These are phyloP conservation scores for Chirona hameri DNA, from an alignment of 2,888 invertebrate species.

Conservation along the genomic window DNA sequence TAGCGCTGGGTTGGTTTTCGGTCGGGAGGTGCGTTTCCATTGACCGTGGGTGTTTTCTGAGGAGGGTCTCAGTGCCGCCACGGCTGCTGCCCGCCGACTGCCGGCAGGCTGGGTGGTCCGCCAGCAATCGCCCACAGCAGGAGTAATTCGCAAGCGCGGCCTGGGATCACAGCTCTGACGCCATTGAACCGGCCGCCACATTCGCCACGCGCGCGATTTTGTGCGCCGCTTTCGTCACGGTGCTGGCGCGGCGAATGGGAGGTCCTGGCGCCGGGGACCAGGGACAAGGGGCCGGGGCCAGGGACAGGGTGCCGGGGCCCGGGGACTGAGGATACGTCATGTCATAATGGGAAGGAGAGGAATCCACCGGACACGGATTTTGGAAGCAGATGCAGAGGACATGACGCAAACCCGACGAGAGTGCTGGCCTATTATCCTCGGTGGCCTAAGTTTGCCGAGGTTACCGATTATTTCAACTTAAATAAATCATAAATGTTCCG, in stretches of 20 bases:
- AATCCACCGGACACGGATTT: too few relatives aligned
- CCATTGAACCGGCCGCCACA: not conserved
- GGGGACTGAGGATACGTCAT: not conserved
- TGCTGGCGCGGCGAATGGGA: not conserved
- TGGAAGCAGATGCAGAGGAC: too few relatives aligned
- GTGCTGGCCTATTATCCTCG: too few relatives aligned
- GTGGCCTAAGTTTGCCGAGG: too few relatives aligned
- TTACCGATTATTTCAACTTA: too few relatives aligned
- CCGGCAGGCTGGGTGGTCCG: not conserved
- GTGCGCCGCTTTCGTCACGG: conserved; percentile 10
- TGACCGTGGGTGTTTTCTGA: not conserved
- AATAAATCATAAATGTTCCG: too few relatives aligned
- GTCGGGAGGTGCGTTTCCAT: not conserved
- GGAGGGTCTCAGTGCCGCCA: too few relatives aligned
- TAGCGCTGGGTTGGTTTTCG: not conserved
- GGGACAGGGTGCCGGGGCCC: too few relatives aligned
- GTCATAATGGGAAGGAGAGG: not conserved
- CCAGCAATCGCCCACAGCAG: not conserved
- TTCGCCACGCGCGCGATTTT: conserved; percentile 2
- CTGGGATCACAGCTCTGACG: not conserved
- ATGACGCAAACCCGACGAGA: too few relatives aligned
- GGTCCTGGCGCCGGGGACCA: too few relatives aligned
- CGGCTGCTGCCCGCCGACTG: not conserved
- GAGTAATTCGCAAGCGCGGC: not conserved
- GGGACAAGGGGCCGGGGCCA: too few relatives aligned